These are phyloP conservation scores for Chloromyia formosa DNA, from an alignment of 2,888 invertebrate species.

Conservation along the genomic window DNA sequence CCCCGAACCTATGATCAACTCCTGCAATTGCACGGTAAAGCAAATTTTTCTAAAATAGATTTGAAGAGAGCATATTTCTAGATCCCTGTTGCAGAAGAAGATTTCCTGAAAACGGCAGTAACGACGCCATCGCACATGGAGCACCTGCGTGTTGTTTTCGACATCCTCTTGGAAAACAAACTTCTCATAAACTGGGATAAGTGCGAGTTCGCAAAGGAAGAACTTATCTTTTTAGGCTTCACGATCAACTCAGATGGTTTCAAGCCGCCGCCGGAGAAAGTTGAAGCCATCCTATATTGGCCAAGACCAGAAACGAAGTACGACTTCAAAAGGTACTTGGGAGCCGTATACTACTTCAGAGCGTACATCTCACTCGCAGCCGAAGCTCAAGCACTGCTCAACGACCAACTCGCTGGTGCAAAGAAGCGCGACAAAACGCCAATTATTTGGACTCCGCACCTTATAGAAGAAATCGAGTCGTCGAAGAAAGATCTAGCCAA, in stretches of 20 bases:
- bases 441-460: no score
- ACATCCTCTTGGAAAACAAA: no score
- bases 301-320: neutral
- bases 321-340: neutral
- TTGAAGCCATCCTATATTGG: neutral
- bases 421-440: no score
- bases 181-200: no score
- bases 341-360: no score
- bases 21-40: neutral
- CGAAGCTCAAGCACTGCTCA: no score
- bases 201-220: no score
- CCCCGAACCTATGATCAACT: neutral
- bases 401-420: neutral
- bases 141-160: no score
- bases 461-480: no score
- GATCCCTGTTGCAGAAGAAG: neutral
- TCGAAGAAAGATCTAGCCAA: no score
- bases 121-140: neutral
- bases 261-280: no score
- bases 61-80: neutral
- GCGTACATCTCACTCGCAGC: no score
- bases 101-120: neutral
- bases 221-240: neutral
- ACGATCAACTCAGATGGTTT: neutral
- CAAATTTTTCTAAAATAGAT: neutral